Evolutionary conservation across 2,888 invertebrate species (phyloP), one percentile per base, ranked within the genome.

Genomic region (Cyclophora punctaria): DNA sequence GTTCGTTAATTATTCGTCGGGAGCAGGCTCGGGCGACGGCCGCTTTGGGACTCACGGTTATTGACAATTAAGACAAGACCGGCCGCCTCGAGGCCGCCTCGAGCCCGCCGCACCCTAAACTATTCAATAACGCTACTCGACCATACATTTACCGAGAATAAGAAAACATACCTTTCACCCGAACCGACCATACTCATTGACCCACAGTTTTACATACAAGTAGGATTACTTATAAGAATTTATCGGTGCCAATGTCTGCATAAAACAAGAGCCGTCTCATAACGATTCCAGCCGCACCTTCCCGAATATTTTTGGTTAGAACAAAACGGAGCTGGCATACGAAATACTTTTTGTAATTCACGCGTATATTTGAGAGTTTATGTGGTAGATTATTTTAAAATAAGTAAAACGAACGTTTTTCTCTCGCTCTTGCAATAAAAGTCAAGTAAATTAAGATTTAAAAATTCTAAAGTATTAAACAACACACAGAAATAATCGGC

Each of bases 1-100:
- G 85, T 87, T 85, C 82, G 85, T 88, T 87, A 88, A 88, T 87
- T 87, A 86, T 88, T 86, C 82, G 79, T 69, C 69, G 78, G 75
- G 79, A 80, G 76, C 75, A 67, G 60, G 76, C 75, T 70, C 64
- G 66, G 74, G 75, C 69, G 72, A 37, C 37, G 37, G 44, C 44
- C 20, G 33, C 75, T 66, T 71, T 65, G 80, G 79, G 83, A 78
- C 83, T 79, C 79, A 80, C 80, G 75, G 80, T 87, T 87, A 87
- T 87, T 85, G 87, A 83, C 86, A 84, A 87, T 86, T 85, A 85
- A 83, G 81, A 83, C 78, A 75, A 77, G 81, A 70, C 78, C 75
- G 73, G 65, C 70, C 75, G 78, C 73, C 73, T 79, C 77, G 71
- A 71, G 73, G 77, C 76, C 71, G 76, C 78, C 80, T 80, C 80